Evolutionary conservation across 2,888 invertebrate species (phyloP).

Genomic region (Eugnorisma glareosa): DNA sequence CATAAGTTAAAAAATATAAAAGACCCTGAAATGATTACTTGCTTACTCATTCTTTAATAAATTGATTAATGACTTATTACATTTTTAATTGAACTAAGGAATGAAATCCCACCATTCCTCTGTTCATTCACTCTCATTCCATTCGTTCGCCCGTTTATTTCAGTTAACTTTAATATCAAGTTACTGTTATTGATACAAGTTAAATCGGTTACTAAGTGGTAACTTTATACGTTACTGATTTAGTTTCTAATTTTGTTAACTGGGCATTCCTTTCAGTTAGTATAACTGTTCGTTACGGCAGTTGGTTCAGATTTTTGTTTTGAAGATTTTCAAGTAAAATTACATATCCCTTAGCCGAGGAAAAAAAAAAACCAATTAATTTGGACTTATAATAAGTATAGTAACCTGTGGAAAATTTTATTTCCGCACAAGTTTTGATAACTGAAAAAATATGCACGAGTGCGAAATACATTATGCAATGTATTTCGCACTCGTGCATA

Average conservation of each 20-base stretch:
- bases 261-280: background rate
- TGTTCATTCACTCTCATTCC: conserved; percentile 23
- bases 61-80: background rate
- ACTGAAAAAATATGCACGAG: background rate
- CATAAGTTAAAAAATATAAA: no score
- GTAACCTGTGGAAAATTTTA: no score
- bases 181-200: conserved; percentile 46
- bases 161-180: conserved; percentile 41
- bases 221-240: conserved; percentile 33
- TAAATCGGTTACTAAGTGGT: conserved; percentile 46
- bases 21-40: no score
- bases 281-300: background rate
- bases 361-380: no score
- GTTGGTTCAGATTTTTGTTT: no score
- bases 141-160: conserved; percentile 36
- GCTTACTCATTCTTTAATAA: background rate
- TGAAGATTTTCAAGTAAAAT: background rate
- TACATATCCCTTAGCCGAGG: background rate
- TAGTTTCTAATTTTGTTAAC: conserved; percentile 1
- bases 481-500: no score
- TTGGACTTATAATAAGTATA: no score
- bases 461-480: background rate
- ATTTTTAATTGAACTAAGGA: background rate
- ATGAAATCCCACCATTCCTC: background rate
- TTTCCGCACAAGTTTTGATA: no score